phyloP scores from a whole-genome alignment of 2,797 vertebrate species.

The Gambusia yucatana region DNA sequence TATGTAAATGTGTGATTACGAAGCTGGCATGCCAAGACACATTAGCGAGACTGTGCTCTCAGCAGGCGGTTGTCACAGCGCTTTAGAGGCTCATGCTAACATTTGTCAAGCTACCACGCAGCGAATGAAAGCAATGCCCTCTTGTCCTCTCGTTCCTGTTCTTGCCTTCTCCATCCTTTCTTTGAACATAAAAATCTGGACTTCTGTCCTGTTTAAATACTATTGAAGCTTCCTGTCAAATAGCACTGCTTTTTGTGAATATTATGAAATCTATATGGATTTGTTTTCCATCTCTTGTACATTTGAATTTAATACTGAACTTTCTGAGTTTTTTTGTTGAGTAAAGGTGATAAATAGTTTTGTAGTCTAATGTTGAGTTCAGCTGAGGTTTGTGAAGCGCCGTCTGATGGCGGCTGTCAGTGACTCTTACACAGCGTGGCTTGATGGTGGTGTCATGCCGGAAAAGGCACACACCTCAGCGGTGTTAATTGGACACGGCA shows the following conservation, averaged over 20 bases:
- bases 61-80: conserved; percentile 96
- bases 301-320: background rate
- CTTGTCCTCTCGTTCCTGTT: conserved; percentile 59
- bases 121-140: conserved; percentile 87
- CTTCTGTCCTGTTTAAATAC: conserved; percentile 33
- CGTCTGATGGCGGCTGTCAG: conserved; percentile 60
- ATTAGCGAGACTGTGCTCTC: conserved; percentile 98
- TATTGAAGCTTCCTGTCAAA: conserved; percentile 27
- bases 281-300: background rate
- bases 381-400: conserved; percentile 29
- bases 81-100: conserved; percentile 92
- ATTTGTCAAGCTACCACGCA: conserved; percentile 91
- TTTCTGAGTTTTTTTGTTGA: background rate
- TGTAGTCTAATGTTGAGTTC: conserved; percentile 1
- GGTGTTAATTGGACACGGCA: conserved; percentile 82
- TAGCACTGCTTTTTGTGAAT: conserved; percentile 8
- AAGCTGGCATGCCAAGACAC: conserved; percentile 97
- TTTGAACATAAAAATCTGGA: conserved; percentile 17
- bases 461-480: conserved; percentile 73
- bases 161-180: conserved; percentile 16
- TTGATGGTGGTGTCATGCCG: conserved; percentile 70
- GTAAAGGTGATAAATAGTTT: conserved; percentile 12
- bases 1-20: conserved; percentile 99
- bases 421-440: conserved; percentile 52
- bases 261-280: background rate